phyloP scores from a whole-genome alignment of 1,140 invertebrate species.

The Heliothis subflexa region DNA sequence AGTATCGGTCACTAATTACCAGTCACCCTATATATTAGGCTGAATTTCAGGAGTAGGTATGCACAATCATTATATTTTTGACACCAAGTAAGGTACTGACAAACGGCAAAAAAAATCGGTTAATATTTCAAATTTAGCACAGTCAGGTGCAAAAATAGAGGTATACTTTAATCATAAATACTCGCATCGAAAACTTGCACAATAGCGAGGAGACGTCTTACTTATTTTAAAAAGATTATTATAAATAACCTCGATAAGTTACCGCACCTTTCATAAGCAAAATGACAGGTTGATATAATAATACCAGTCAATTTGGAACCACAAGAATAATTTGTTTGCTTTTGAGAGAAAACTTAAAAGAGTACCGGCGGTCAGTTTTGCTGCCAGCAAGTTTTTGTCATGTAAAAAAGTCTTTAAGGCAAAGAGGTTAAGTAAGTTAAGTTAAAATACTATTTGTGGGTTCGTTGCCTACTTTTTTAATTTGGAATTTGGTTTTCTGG shows the following conservation, averaged over 20 bases:
- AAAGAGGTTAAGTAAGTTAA: conserved; percentile 30
- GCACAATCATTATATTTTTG: no score
- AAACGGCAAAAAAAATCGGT: no score
- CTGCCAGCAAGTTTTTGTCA: conserved; percentile 34
- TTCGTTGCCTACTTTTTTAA: conserved; percentile 29
- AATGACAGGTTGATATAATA: conserved; percentile 36
- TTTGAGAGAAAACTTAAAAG: conserved; percentile 31
- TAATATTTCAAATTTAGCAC: no score
- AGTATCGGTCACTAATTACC: no score
- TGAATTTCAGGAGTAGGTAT: no score
- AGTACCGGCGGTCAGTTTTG: conserved; percentile 6
- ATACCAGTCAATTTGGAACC: conserved; percentile 21
- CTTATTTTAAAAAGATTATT: conserved; percentile 28
- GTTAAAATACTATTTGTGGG: conserved; percentile 33
- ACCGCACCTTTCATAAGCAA: conserved; percentile 12
- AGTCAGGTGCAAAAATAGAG: no score
- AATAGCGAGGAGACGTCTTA: background rate
- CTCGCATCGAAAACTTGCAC: no score
- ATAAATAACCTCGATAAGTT: conserved; percentile 24
- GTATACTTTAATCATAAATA: no score
- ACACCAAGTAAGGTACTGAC: no score
- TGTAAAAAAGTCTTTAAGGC: conserved; percentile 39
- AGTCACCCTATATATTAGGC: no score
- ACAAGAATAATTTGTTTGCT: conserved; percentile 36
- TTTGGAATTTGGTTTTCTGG: conserved; percentile 12